Percentiles rank a stretch among this genome's conserved stretches.
Conservation (phyloP, 2,797 vertebrate genomes). For the Danio albolineatus region DNA sequence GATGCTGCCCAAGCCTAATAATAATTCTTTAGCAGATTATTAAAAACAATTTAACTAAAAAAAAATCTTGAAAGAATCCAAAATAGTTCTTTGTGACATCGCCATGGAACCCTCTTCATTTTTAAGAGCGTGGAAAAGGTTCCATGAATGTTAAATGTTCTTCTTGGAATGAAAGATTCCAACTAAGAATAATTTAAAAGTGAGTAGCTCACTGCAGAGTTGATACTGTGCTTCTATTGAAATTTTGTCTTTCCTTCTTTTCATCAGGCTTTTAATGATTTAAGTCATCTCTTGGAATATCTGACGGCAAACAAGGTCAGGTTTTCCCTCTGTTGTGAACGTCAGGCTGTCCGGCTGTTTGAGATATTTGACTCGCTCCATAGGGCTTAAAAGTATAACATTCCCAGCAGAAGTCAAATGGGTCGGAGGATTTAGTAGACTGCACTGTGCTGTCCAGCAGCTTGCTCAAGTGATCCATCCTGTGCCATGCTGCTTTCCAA, state of each 20-base stretch:
- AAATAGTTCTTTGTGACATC: too few species aligned
- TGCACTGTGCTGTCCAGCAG: not conserved
- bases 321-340: not conserved
- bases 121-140: not conserved
- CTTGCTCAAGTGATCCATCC: conserved; percentile 15
- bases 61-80: too few species aligned
- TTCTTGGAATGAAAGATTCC: not conserved
- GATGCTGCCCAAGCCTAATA: too few species aligned
- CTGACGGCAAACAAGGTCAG: conserved; percentile 1
- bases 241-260: not conserved
- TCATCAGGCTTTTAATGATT: not conserved
- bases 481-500: conserved; percentile 8
- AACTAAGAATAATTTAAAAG: not conserved
- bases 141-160: not conserved
- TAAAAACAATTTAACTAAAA: too few species aligned
- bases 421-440: conserved; percentile 1
- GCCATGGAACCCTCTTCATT: too few species aligned
- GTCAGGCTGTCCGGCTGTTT: not conserved
- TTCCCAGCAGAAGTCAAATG: conserved; percentile 10
- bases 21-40: too few species aligned
- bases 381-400: conserved; percentile 2
- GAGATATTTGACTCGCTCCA: not conserved
- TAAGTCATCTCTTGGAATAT: not conserved
- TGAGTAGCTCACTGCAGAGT: not conserved
- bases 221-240: not conserved